Evolutionary conservation across 2,888 invertebrate genomes (phyloP), one percentile per base, ranked within the genome.

Genomic region (Philereme transversata): DNA sequence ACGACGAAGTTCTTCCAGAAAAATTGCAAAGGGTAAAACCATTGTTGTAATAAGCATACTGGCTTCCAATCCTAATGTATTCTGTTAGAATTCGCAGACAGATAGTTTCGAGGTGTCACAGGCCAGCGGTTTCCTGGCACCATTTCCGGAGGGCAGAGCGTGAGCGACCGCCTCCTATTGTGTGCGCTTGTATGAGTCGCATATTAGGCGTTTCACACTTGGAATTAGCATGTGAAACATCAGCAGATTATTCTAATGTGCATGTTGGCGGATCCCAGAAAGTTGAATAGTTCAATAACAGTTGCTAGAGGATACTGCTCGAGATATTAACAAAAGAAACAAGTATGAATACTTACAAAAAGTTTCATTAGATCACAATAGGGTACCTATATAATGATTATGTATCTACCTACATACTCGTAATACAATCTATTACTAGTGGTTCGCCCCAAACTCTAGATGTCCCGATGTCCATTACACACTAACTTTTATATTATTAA

Each of bases 101-200:
- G 56, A 57, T 53, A 51, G 6, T 7, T 6, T 10, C 46, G 71
- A 77, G 76, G 78, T 79, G 79, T 78, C 75, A 79, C 77, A 78
- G 72, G 61, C 75, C 72, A 70, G 73, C 67, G 74, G 79, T 71
- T 86, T 88, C 88, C 88, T 83, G 22, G 87, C 72, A 71, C 70
- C 63, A 76, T 81, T 80, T 87, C 87, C 88, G 87, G 82, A 75
- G 79, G 75, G 69, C 57, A 71, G 72, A 71, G 77, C 75, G 74
- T 73, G 65, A 69, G 70, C 68, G 74, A 69, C 60, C 65, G 60
- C 65, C 67, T 67, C 67, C 72, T 51, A 74, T 73, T 78, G 74
- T 74, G 57, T 48, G 51, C 51, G 43, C 53, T 61, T 48, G 53
- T 56, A 55, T 48, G 52, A 63, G 59, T 64, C 45, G 36, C 56